These are phyloP conservation scores for Garrulus glandarius DNA, from an alignment of 2,797 vertebrate species.

Conservation along the genomic window DNA sequence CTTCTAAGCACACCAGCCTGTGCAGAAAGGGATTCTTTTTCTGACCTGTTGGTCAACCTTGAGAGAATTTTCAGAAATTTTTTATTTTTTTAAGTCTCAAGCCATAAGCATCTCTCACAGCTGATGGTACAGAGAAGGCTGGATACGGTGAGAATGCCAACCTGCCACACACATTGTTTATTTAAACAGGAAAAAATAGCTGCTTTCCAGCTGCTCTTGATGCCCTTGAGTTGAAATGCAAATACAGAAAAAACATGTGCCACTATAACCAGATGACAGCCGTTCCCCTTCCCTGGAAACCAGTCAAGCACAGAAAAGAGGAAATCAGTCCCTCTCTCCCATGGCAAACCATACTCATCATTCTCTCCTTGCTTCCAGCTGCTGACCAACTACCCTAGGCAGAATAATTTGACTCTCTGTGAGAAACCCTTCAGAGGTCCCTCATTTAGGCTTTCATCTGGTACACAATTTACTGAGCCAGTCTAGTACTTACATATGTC, in stretches of 20 bases:
- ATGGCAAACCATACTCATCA: neutral
- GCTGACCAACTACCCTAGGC: neutral
- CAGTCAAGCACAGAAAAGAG: slow-evolving; percentile 21
- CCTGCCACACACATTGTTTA: neutral
- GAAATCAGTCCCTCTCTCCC: slow-evolving; percentile 27
- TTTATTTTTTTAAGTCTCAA: neutral
- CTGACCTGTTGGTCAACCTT: neutral
- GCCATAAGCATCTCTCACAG: neutral
- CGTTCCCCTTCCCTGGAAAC: slow-evolving; percentile 33
- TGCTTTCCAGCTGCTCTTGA: slow-evolving; percentile 9
- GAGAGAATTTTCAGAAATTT: neutral
- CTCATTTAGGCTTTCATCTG: neutral
- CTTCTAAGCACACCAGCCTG: neutral
- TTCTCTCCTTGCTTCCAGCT: neutral
- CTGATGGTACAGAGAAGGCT: neutral
- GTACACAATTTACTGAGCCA: neutral
- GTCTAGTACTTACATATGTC: neutral
- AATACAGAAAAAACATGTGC: slow-evolving; percentile 11
- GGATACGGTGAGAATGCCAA: neutral
- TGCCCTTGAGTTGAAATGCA: slow-evolving; percentile 48
- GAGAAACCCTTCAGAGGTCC: neutral
- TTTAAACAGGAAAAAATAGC: slow-evolving; percentile 38
- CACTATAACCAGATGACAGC: slow-evolving; percentile 4
- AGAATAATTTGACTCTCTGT: neutral
- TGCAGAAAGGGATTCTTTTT: neutral